Evolutionary conservation across 2,888 invertebrate species (phyloP), one percentile per base, ranked within the genome.

Genomic region (Adineta ricciae): DNA sequence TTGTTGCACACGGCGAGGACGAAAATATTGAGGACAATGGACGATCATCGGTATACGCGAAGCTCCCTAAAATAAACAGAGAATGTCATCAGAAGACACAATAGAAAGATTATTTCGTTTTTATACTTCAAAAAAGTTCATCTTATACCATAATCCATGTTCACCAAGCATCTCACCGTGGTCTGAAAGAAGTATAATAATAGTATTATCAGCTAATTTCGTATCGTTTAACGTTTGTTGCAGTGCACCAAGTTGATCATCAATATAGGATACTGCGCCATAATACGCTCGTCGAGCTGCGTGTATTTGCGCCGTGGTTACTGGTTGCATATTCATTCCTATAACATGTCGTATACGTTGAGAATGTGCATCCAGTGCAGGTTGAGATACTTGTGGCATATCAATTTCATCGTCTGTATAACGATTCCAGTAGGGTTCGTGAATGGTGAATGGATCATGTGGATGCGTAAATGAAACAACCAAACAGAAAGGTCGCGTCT

Each of bases 151-250:
- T 84, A 87, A 87, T 14, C 87, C 88, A 73, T 88, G 88, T 86
- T 88, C 88, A 8, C 88, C 88, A 7, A 88, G 87, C 64, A 88
- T 88, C 87, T 87, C 88, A 14, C 88, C 88, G 72, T 88, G 88
- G 64, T 88, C 88, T 19, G 88, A 87, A 2, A 86, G 9, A 46
- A 88, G 87, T 4, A 87, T 84, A n/a, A 88, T 85, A 16, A 88
- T 85, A 0, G 88, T 88, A 49, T 87, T 84, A 27, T 87, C 83
- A 19, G 73, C 72, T 3, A 88, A 73, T 1, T 87, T 87, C 11
- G 86, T 83, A n/a, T 83, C 83, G 3, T 87, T 83, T n/a, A 88
- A 85, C 24, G 87, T 87, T 5, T 84, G 84, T 1, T 87, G 72
- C 0, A 88, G 86, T 38, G 72, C 73, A 5, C 88, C 88, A 7